These are phyloP conservation scores for Leptopterna dolabrata DNA, from an alignment of 2,888 invertebrate genomes.

Conservation along the genomic window DNA sequence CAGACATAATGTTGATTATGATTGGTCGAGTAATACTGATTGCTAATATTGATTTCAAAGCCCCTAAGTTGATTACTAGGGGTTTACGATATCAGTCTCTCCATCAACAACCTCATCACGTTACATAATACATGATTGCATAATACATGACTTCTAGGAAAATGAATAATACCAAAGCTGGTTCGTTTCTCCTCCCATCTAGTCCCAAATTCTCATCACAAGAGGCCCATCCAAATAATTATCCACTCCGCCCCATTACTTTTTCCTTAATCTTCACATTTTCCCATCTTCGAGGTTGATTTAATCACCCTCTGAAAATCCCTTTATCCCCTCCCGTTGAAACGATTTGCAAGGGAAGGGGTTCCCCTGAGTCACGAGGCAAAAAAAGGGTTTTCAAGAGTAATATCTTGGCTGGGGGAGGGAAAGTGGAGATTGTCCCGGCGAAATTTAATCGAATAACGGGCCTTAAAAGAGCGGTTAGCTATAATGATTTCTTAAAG, in stretches of 20 bases:
- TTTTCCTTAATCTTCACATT: neutral
- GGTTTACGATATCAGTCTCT: no score
- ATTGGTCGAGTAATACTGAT: no score
- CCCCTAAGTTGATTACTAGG: no score
- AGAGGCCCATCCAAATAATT: neutral
- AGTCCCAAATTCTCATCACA: neutral
- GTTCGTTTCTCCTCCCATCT: neutral
- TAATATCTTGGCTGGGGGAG: neutral
- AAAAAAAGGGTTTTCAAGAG: neutral
- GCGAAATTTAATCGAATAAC: neutral
- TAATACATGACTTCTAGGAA: no score
- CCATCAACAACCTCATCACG: no score
- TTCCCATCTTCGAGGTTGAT: neutral
- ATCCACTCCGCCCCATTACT: neutral
- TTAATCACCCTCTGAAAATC: neutral
- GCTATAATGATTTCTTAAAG: neutral
- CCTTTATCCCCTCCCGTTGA: neutral
- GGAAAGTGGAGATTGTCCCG: neutral
- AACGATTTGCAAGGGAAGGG: neutral
- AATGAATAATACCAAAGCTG: no score
- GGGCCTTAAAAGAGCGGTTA: neutral
- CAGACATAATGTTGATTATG: no score
- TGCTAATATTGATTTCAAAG: no score
- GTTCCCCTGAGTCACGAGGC: neutral
- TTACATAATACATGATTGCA: no score